Evolutionary conservation across 2,888 invertebrate species (phyloP), one percentile per base, ranked within the genome.

Genomic region (Podabrus alpinus): DNA sequence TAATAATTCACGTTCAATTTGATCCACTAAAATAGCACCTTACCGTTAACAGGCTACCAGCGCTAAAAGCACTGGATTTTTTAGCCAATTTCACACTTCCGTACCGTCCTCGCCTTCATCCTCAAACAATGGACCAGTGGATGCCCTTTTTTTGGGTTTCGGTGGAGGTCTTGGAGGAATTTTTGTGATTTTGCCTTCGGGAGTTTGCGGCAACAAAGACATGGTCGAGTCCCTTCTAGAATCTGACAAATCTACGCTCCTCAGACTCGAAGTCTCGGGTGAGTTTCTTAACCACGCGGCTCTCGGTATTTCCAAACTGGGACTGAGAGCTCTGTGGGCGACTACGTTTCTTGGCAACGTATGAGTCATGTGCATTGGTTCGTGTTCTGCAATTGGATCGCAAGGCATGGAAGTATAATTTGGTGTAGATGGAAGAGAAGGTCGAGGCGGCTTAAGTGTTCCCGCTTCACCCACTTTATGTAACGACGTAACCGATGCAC

Each of bases 71-170:
- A 85, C 86, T 85, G 85, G 84, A 83, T 86, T 85, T 83, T 82
- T 83, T 80, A 87, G 86, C 86, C 85, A 86, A 82, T 88, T 88
- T 90, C 92, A 94, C 89, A 95, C 95, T 90, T 95, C 95, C 82
- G 95, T 95, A 80, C 95, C 95, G 81, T 95, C 95, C 85, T 95
- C 95, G 24, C 95, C 94, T 87, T 95, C 95, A 85, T 95, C 95
- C 85, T 95, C 95, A 84, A 95, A 95, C 78, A 95, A 87, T 76
- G 95, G 94, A 81, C 94, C 94, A 5, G 92, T 89, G 69, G 90
- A 90, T 15, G 91, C 90, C 81, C 93, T 92, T 89, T 94, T 95
- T 88, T 94, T 95, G 69, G 94, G 94, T 82, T 94, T 94, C 24
- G 95, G 95, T 11, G 95, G 95, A 66, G 95, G 95, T 82, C 94